Base-by-base conservation (phyloP, 2,888 invertebrate species). In the Andrena praecox region DNA sequence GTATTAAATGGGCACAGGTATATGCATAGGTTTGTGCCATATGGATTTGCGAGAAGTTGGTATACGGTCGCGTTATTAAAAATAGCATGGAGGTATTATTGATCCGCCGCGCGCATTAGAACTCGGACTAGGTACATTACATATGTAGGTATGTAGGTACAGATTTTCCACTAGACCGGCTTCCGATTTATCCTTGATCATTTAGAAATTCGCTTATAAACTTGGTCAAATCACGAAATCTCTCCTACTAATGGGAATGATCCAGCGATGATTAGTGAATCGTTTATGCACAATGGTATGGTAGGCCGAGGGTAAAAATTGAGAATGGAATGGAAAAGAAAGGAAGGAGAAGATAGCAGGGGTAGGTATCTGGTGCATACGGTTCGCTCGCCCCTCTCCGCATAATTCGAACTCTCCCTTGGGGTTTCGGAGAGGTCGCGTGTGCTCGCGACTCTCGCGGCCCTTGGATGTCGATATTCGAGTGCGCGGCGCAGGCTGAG, bases 401-500 rank as follows among this genome's bases (percentile, higher is more conserved):
- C 8, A 20, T 60, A 59, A 59, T 56, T 42, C 31, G 56, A 78
- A 73, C 63, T 82, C 42, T 70, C 77, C 72, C 75, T 73, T 60
- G 63, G 77, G 79, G 78, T 80, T 85, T 68, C 72, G 75, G 63
- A 33, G 52, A 64, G 71, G 75, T 76, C 86, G 87, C 77, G 85
- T 82, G 81, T 71, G 67, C 67, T 76, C 83, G 85, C 76, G 75
- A 71, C 52, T 80, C 77, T 85, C 85, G 85, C 86, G 82, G 80
- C 79, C 80, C 83, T 89, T 84, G 90, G 78, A 90, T 90, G 93
- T 93, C 93, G 93, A 93, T 93, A 93, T 92, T 91, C 89, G 90
- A 91, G 91, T 93, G 93, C 93, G 93, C 93, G 88, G 89, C 91
- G 86, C 91, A 89, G 89, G 92, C 89, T 92, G 93, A 92, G 93